Evolutionary conservation across 1,140 invertebrate genomes (phyloP).

Genomic region (Ectropis grisescens): DNA sequence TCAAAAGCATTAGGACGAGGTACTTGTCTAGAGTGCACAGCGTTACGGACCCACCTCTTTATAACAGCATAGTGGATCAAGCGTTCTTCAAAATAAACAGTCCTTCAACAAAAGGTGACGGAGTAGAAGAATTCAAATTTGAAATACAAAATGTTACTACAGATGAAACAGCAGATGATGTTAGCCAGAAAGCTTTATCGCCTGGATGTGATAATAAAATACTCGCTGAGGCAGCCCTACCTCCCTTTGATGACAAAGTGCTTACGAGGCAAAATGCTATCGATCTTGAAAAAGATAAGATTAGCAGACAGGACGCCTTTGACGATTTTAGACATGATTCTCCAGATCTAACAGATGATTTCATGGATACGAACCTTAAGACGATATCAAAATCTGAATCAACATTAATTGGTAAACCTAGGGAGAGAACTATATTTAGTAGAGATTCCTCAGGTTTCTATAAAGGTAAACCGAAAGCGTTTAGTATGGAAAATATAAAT

Average conservation of each 20-base stretch:
- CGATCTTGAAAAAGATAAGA: constrained; percentile 19
- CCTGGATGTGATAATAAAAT: constrained; percentile 11
- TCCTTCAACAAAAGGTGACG: constrained; percentile 11
- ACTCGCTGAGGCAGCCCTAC: constrained; percentile 23
- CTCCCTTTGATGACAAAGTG: constrained; percentile 26
- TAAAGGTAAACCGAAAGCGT: constrained; percentile 50
- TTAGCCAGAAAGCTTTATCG: constrained; percentile 6
- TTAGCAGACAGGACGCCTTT: constrained; percentile 26
- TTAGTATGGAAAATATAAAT: constrained; percentile 51
- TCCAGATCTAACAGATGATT: constrained; percentile 5
- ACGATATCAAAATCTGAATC: constrained; percentile 32
- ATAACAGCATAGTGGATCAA: constrained; percentile 40
- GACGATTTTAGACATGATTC: constrained; percentile 11
- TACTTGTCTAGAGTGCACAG: constrained; percentile 58
- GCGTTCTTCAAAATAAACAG: constrained; percentile 40
- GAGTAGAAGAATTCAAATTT: constrained; percentile 20
- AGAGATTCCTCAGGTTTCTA: constrained; percentile 36
- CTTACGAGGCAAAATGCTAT: constrained; percentile 44
- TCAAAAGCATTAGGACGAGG: constrained; percentile 49
- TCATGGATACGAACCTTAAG: constrained; percentile 13
- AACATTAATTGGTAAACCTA: constrained; percentile 4
- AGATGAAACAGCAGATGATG: constrained; percentile 48
- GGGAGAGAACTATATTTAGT: constrained; percentile 36
- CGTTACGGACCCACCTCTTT: constrained; percentile 27
- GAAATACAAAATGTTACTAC: constrained; percentile 47